Conservation (phyloP, 2,797 vertebrate species). For the Cynopterus sphinx region DNA sequence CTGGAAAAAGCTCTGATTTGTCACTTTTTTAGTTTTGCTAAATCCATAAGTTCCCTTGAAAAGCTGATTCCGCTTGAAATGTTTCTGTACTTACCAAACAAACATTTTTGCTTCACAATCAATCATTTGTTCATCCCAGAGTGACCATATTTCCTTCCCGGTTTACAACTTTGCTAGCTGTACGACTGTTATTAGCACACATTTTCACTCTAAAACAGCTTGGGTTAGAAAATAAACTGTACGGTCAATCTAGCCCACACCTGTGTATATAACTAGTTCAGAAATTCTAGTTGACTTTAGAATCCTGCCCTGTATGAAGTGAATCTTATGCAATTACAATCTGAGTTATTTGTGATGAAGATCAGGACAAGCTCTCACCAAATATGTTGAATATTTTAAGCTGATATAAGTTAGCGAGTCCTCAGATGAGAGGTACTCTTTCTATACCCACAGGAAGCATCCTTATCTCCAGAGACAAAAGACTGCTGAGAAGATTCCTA, state of each 20-base stretch:
- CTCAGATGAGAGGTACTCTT: neutral
- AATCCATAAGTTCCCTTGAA: neutral
- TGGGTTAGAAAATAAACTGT: neutral
- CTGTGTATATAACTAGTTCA: neutral
- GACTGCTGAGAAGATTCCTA: neutral
- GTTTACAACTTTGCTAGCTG: neutral
- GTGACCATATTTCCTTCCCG: neutral
- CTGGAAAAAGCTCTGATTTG: neutral
- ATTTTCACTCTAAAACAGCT: neutral
- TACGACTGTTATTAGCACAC: neutral
- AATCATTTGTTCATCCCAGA: neutral
- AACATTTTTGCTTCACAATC: conserved; percentile 28
- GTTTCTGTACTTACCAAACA: neutral
- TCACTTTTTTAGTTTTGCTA: neutral
- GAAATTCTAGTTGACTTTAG: conserved; percentile 1
- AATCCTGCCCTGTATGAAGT: neutral
- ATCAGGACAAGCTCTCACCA: neutral
- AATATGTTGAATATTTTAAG: neutral
- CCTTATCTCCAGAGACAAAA: neutral
- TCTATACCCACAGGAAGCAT: neutral
- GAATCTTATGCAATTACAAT: neutral
- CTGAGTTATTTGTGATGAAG: neutral
- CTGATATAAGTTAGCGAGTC: neutral
- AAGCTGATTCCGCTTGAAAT: neutral
- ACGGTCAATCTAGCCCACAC: neutral